A percentile compares a stretch with the other conserved stretches of the same genome.
phyloP scores from a whole-genome alignment of 2,888 invertebrate species.

The Mechanitis messenoides region DNA sequence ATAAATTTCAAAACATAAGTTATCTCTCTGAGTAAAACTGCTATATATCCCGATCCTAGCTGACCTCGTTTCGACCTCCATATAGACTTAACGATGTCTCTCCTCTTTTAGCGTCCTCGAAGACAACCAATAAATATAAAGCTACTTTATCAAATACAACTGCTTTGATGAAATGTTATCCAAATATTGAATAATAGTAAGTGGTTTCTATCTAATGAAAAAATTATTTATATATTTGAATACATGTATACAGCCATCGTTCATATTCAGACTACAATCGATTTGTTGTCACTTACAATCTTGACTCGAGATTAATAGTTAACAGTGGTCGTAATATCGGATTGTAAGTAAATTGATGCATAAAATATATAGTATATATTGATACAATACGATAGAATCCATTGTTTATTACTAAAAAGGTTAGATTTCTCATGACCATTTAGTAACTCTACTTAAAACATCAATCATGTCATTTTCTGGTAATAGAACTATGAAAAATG shows the following conservation, averaged over 20 bases:
- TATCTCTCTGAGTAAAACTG: slow-evolving; percentile 24
- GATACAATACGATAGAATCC: too few species aligned
- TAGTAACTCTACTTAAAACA: background rate
- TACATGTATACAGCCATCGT: too few species aligned
- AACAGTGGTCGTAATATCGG: background rate
- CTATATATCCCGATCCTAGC: slow-evolving; percentile 26
- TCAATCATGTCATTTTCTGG: background rate
- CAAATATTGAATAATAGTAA: background rate
- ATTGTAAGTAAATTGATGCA: too few species aligned
- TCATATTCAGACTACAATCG: background rate
- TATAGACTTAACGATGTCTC: slow-evolving; percentile 32
- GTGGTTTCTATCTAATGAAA: too few species aligned
- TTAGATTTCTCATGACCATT: background rate
- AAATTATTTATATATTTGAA: too few species aligned
- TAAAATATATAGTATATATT: too few species aligned
- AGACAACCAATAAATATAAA: slow-evolving; percentile 33
- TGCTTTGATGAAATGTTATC: slow-evolving; percentile 17
- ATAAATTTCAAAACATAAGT: background rate
- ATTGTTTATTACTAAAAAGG: too few species aligned
- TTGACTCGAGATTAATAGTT: background rate
- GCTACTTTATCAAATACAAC: slow-evolving; percentile 25
- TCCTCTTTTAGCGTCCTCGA: slow-evolving; percentile 31
- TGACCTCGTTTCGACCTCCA: slow-evolving; percentile 30
- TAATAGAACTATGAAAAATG: background rate
- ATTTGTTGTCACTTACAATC: background rate